Conservation (phyloP, 2,888 invertebrate species). For the Nasonovia ribisnigri region DNA sequence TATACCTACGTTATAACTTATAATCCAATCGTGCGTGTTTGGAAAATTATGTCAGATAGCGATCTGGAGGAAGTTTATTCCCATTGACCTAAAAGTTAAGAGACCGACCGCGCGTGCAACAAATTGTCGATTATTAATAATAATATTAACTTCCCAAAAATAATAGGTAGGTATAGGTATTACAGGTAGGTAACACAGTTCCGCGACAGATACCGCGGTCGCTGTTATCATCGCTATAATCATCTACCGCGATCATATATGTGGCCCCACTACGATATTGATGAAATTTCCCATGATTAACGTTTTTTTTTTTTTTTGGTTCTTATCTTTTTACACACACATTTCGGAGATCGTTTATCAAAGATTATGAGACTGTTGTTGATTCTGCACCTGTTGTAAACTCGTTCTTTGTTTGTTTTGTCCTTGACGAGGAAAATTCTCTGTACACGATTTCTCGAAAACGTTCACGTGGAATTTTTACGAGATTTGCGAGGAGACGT, state of each 20-base stretch:
- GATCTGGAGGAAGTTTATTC: neutral
- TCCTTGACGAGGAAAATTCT: slow-evolving; percentile 39
- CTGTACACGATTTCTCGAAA: slow-evolving; percentile 35
- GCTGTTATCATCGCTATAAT: neutral
- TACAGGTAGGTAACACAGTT: neutral
- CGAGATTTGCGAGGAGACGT: slow-evolving; percentile 1
- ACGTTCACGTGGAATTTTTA: slow-evolving; percentile 32
- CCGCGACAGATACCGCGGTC: neutral
- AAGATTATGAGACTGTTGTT: slow-evolving; percentile 20
- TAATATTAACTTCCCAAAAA: neutral
- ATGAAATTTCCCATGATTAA: slow-evolving; percentile 35
- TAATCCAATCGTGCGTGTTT: neutral
- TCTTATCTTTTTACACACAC: neutral
- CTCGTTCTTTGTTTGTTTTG: slow-evolving; percentile 49
- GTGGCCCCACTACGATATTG: neutral
- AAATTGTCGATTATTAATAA: neutral
- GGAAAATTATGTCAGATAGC: neutral
- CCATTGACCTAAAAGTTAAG: neutral
- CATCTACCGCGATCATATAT: neutral
- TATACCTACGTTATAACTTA: too few species aligned
- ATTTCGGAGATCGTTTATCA: slow-evolving; percentile 38
- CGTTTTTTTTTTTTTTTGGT: neutral
- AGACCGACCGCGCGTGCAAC: neutral
- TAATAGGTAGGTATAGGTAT: neutral
- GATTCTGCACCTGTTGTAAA: slow-evolving; percentile 47